Base-by-base conservation (phyloP, 2,888 invertebrate species). In the Netelia melanura region DNA sequence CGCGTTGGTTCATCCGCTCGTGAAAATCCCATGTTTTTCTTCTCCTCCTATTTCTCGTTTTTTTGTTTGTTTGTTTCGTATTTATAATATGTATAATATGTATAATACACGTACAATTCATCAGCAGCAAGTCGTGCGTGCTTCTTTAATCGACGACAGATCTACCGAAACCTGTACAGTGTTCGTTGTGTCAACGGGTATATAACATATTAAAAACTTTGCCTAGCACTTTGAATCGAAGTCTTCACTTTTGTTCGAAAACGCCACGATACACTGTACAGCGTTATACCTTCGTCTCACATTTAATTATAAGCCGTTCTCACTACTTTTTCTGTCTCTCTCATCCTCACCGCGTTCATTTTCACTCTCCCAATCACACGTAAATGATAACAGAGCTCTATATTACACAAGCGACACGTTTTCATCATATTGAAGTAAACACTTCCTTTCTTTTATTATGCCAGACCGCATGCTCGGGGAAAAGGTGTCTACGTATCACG, bases 331-430 rank as follows among this genome's bases (percentile, higher is more conserved):
- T 76, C 65, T 71, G 67, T 74, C 61, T 68, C 78, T n/a, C 52
- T 68, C 64, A 54, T 21, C 48, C 75, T 52, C 52, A 11, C n/a
- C 21, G 11, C 25, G 17, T 71, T 21, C 17, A 5, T 43, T 71
- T 25, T 25, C 30, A 25, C 38, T 79, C 64, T 88, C 86, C 67
- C 88, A 88, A 80, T 88, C 88, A 75, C 85, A 86, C 87, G 87
- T 88, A 89, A 88, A 89, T 87, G 86, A 90, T 88, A 91, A 89
- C 91, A 91, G 88, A 90, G 90, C 88, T 90, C 89, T 92, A 92
- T 92, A 88, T 91, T 92, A 92, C 92, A 92, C 89, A 89, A 89
- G 90, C 89, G 89, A 91, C 48, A 74, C 76, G 21, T 84, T 76
- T 70, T 56, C 62, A 68, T 72, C 48, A 23, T 48, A 72, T 67